A percentile compares a stretch with the other conserved stretches of the same genome.
These are phyloP conservation scores for Drosophila pallidifrons DNA, from an alignment of 1,140 invertebrate species.

Conservation along the genomic window DNA sequence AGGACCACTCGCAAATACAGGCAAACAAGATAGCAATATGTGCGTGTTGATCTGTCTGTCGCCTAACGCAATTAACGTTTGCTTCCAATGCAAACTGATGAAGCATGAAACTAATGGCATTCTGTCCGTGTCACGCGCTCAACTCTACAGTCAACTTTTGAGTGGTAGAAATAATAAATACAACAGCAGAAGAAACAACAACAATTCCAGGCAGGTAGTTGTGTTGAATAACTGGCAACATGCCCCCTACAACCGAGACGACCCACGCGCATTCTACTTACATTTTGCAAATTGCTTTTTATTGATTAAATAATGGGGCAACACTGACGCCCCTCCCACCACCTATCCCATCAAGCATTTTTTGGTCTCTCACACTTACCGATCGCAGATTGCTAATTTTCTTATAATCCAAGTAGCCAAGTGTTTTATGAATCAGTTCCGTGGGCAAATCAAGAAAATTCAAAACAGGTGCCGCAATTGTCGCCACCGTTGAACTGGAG, in stretches of 20 bases:
- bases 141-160: conserved; percentile 44
- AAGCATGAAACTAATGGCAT: background rate
- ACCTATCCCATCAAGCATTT: background rate
- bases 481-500: conserved; percentile 3
- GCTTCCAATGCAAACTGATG: no score
- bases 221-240: conserved; percentile 44
- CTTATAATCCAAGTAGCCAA: conserved; percentile 91
- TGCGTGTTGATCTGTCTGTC: background rate
- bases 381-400: conserved; percentile 90
- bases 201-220: conserved; percentile 62
- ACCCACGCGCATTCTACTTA: conserved; percentile 64
- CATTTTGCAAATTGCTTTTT: conserved; percentile 80
- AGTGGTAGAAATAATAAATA: conserved; percentile 63
- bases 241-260: conserved; percentile 17
- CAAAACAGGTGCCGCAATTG: conserved; percentile 44
- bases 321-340: background rate
- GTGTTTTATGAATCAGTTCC: conserved; percentile 92
- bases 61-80: no score
- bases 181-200: conserved; percentile 36
- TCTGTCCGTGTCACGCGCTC: conserved; percentile 28
- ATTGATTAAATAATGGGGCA: conserved; percentile 74
- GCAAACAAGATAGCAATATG: conserved; percentile 4
- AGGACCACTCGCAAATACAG: conserved; percentile 6
- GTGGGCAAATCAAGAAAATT: conserved; percentile 90
- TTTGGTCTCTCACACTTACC: conserved; percentile 87